Conservation (phyloP, 2,113 vertebrate genomes). For the Percina caprodes region DNA sequence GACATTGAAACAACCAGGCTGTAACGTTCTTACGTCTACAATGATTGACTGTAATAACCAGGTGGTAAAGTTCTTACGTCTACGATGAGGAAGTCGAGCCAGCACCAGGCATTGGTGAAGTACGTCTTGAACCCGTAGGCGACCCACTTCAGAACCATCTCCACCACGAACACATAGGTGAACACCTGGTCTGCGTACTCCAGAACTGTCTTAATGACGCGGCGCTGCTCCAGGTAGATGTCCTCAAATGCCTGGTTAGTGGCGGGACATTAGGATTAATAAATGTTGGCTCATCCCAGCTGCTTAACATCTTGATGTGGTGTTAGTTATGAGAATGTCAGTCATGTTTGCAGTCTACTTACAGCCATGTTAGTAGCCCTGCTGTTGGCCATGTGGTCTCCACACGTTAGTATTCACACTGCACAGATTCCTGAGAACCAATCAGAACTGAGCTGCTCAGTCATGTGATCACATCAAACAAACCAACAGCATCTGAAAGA, state of each 20-base stretch:
- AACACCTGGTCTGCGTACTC: constrained; percentile 95
- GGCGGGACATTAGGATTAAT: neutral
- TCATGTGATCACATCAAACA: constrained; percentile 1
- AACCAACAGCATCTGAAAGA: constrained; percentile 5
- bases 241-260: constrained; percentile 93
- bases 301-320: neutral
- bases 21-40: constrained; percentile 87
- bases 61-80: constrained; percentile 84
- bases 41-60: constrained; percentile 76
- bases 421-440: constrained; percentile 26
- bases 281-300: constrained; percentile 14
- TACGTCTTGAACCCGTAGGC: constrained; percentile 96
- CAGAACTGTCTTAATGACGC: constrained; percentile 88
- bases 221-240: constrained; percentile 91
- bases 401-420: constrained; percentile 44
- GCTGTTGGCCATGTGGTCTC: neutral
- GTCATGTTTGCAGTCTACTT: constrained; percentile 23
- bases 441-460: constrained; percentile 16
- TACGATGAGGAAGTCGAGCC: constrained; percentile 97
- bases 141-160: constrained; percentile 98
- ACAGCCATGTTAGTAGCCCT: constrained; percentile 21
- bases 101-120: constrained; percentile 98
- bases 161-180: constrained; percentile 93
- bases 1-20: no score
- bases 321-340: constrained; percentile 33